A percentile compares a stretch with the other conserved stretches of the same genome.
These are phyloP conservation scores for Larimichthys crocea DNA, from an alignment of 2,113 vertebrate genomes.

Conservation along the genomic window DNA sequence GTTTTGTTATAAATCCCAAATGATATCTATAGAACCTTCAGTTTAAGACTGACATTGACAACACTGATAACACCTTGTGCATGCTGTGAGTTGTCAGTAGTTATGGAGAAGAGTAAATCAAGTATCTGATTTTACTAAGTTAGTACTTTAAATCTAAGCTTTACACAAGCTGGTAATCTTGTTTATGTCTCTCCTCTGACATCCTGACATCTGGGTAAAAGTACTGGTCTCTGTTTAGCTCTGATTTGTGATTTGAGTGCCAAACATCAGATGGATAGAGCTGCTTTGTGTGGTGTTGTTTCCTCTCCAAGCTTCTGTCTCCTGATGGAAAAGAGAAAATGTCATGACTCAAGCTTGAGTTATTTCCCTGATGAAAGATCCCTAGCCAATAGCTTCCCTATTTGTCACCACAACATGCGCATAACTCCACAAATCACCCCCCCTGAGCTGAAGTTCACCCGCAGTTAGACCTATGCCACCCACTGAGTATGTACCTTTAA, in stretches of 20 bases:
- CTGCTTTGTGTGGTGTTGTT: background rate
- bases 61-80: background rate
- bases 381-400: background rate
- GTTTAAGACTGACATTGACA: no score
- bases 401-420: slow-evolving; percentile 15
- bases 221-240: slow-evolving; percentile 11
- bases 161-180: slow-evolving; percentile 6
- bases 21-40: background rate
- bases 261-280: background rate
- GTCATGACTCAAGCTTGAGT: slow-evolving; percentile 8
- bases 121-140: background rate
- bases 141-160: slow-evolving; percentile 3
- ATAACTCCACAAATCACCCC: slow-evolving; percentile 4
- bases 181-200: background rate
- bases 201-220: background rate
- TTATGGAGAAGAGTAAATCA: background rate
- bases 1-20: background rate
- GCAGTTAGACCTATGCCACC: background rate
- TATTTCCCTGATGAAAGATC: slow-evolving; percentile 20
- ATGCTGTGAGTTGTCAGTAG: background rate
- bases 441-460: background rate
- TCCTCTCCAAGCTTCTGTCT: slow-evolving; percentile 7
- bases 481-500: background rate
- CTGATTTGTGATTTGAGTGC: slow-evolving; percentile 31
- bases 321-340: slow-evolving; percentile 16